Percentiles rank a stretch among this genome's conserved stretches.
phyloP scores from a whole-genome alignment of 2,113 vertebrate genomes.

The Mystacornis crossleyi region DNA sequence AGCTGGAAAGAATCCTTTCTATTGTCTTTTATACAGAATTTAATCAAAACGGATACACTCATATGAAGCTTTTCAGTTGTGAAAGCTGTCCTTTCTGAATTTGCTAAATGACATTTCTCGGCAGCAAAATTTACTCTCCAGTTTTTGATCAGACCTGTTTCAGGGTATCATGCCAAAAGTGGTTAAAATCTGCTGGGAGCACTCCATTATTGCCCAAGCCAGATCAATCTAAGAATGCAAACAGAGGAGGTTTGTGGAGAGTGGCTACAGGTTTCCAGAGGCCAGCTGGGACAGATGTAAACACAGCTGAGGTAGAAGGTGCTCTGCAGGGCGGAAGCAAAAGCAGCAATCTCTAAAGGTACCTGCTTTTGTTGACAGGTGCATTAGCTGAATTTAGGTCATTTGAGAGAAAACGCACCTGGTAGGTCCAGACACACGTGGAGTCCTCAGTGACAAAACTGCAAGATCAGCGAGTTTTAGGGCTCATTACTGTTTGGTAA shows the following conservation, averaged over 20 bases:
- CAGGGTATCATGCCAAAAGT: background rate
- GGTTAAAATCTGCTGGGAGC: background rate
- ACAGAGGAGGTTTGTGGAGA: background rate
- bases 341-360: background rate
- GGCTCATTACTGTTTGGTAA: background rate
- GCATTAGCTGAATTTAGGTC: background rate
- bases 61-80: background rate
- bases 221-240: background rate
- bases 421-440: background rate
- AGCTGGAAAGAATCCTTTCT: background rate
- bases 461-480: background rate
- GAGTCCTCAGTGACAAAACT: background rate
- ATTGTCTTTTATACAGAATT: background rate
- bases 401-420: background rate
- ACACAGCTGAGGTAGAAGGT: background rate
- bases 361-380: background rate
- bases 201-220: background rate
- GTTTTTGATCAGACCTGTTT: background rate
- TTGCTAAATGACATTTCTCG: background rate
- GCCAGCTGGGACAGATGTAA: background rate
- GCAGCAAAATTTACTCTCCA: background rate
- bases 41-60: background rate
- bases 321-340: background rate
- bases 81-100: background rate
- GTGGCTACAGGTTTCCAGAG: background rate